Percentiles rank a stretch among this genome's conserved stretches.
Evolutionary conservation across 2,113 vertebrate species (phyloP).

Genomic region (Nestor notabilis): DNA sequence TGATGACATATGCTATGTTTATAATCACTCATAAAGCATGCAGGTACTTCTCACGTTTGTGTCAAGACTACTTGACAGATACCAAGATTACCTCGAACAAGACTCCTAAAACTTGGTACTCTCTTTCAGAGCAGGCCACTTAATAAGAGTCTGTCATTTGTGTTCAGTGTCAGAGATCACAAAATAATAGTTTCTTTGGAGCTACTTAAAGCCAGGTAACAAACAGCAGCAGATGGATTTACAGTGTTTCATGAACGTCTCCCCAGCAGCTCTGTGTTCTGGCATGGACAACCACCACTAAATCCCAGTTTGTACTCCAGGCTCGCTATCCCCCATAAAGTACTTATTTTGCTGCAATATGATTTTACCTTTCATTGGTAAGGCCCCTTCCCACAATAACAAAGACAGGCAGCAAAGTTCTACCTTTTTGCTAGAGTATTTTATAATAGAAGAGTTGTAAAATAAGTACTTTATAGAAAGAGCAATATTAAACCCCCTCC

Average conservation of each 20-base stretch:
- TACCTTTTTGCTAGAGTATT: not conserved
- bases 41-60: not conserved
- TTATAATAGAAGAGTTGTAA: not conserved
- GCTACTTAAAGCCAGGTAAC: not conserved
- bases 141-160: not conserved
- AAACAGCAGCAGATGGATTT: not conserved
- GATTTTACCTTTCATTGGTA: not conserved
- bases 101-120: not conserved
- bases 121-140: not conserved
- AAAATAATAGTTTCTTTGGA: not conserved
- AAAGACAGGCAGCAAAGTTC: not conserved
- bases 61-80: not conserved
- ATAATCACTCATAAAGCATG: not conserved
- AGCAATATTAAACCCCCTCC: not conserved
- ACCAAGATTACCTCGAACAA: not conserved
- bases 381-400: not conserved
- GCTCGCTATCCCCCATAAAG: not conserved
- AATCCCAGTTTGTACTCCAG: not conserved
- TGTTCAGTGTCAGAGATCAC: not conserved
- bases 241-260: not conserved
- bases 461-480: not conserved
- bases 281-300: not conserved
- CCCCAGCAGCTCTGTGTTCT: not conserved
- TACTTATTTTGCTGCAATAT: not conserved
- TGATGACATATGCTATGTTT: not conserved